phyloP scores from a whole-genome alignment of 2,113 vertebrate species.

The Lontra canadensis region DNA sequence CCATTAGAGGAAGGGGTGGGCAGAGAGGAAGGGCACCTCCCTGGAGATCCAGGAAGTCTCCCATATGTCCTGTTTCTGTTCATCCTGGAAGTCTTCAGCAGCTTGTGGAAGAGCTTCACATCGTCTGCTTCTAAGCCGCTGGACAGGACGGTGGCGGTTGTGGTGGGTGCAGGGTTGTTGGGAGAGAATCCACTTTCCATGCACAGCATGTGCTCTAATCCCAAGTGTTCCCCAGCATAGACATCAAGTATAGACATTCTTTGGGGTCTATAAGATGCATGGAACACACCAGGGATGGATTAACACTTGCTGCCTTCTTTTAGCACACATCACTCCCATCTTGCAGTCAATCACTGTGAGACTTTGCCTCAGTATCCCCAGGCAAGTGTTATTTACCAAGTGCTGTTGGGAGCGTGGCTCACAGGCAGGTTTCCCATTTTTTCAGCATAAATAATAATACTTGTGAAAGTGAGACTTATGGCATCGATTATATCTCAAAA shows the following conservation, averaged over 20 bases:
- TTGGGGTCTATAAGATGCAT: not conserved
- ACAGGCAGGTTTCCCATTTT: not conserved
- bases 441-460: not conserved
- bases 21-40: not conserved
- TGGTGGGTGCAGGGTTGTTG: not conserved
- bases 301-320: not conserved
- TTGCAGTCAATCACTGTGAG: not conserved
- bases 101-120: not conserved
- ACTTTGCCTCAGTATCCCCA: not conserved
- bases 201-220: not conserved
- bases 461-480: not conserved
- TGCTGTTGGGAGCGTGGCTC: not conserved
- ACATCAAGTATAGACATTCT: not conserved
- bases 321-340: not conserved
- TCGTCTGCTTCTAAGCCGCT: not conserved
- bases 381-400: not conserved
- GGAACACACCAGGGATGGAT: not conserved
- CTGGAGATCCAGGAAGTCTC: not conserved
- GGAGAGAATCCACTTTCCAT: not conserved
- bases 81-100: not conserved
- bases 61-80: not conserved
- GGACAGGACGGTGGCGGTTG: rapidly evolving
- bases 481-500: not conserved
- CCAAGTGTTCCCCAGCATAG: not conserved
- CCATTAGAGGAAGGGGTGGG: not conserved